Conservation (phyloP, 2,797 vertebrate species). For the Cheirogaleus major region DNA sequence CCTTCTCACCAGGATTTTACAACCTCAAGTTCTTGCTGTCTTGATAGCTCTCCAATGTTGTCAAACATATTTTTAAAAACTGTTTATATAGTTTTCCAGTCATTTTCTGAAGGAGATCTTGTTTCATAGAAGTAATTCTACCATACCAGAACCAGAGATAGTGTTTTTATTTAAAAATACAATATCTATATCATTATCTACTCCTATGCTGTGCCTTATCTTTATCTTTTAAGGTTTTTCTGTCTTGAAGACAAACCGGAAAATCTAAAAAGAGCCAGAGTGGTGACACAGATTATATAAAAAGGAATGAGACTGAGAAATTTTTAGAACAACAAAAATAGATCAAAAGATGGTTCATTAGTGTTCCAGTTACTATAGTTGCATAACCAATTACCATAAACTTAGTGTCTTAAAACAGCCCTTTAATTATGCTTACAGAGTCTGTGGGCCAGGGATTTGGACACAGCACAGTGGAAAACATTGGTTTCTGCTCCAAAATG, state of each 20-base stretch:
- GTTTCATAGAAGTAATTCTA: background rate
- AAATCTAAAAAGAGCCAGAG: conserved; percentile 3
- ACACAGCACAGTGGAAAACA: background rate
- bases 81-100: background rate
- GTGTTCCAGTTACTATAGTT: background rate
- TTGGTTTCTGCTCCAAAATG: background rate
- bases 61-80: background rate
- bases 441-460: background rate
- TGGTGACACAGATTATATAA: background rate
- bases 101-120: background rate
- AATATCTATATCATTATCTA: background rate
- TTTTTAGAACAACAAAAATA: background rate
- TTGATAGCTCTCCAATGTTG: background rate
- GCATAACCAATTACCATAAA: conserved; percentile 1
- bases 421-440: background rate
- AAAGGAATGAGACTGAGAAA: background rate
- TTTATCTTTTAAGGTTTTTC: conserved; percentile 6
- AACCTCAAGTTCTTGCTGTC: background rate
- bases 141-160: background rate
- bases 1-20: background rate
- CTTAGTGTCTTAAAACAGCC: background rate
- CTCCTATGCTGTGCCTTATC: background rate
- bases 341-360: background rate
- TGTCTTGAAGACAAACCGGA: background rate
- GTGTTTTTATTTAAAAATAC: background rate